These are phyloP conservation scores for Hypena proboscidalis DNA, from an alignment of 2,888 invertebrate genomes.

Conservation along the genomic window DNA sequence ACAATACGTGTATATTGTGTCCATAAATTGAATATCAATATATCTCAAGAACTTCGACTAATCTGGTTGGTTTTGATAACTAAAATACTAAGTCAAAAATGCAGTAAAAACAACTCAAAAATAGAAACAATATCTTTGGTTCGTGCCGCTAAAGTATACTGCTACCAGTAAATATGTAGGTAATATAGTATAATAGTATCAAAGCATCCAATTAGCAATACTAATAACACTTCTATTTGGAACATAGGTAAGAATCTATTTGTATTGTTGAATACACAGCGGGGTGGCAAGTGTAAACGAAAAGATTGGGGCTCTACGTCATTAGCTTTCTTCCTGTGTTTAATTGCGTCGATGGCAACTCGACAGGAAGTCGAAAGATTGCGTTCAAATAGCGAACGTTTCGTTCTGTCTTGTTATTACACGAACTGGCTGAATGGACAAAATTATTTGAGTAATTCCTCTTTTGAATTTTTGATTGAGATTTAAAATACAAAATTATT, in stretches of 20 bases:
- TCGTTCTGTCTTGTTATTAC: conserved; percentile 50
- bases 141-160: too few relatives aligned
- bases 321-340: conserved; percentile 74
- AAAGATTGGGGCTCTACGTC: conserved; percentile 64
- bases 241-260: conserved; percentile 1
- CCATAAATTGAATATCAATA: too few relatives aligned
- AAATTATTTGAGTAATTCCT: conserved; percentile 19
- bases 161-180: too few relatives aligned
- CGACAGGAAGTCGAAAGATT: conserved; percentile 81
- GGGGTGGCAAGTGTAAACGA: conserved; percentile 45
- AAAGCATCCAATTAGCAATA: conserved; percentile 30
- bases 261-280: conserved; percentile 36
- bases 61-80: too few relatives aligned
- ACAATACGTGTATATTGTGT: too few relatives aligned
- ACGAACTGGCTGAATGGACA: conserved; percentile 31
- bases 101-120: too few relatives aligned
- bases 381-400: conserved; percentile 72
- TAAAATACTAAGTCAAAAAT: too few relatives aligned
- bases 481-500: too few relatives aligned
- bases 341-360: conserved; percentile 78
- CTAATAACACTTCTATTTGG: too few relatives aligned
- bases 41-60: too few relatives aligned
- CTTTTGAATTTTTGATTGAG: conserved; percentile 5
- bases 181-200: too few relatives aligned
- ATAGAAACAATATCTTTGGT: too few relatives aligned